Conservation (phyloP, 2,888 invertebrate species). For the Gastrophysa polygoni region DNA sequence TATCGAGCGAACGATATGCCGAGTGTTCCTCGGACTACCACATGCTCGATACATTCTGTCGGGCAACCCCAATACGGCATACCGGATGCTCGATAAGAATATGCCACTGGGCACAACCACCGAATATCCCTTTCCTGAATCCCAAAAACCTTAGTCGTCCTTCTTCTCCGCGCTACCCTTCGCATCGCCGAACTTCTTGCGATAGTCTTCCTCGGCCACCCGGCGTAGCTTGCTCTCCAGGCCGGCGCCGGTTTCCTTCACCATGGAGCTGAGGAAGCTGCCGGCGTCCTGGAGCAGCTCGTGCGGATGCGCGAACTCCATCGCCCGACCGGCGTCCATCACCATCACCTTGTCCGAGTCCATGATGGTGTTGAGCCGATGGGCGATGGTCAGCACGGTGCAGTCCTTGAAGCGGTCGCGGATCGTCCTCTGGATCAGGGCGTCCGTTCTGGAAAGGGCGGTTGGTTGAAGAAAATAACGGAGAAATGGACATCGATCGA, state of each 20-base stretch:
- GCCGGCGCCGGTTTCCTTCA: constrained; percentile 52
- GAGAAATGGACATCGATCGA: no score
- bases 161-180: not conserved
- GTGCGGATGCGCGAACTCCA: constrained; percentile 63
- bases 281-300: constrained; percentile 50
- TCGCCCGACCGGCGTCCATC: constrained; percentile 62
- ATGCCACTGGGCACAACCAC: no score
- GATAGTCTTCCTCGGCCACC: constrained; percentile 37
- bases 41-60: no score
- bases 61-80: no score
- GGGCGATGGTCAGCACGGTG: constrained; percentile 83
- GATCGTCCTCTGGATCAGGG: constrained; percentile 78
- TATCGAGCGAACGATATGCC: no score
- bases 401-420: constrained; percentile 74
- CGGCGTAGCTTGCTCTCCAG: constrained; percentile 43
- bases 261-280: constrained; percentile 51
- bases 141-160: not conserved
- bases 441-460: constrained; percentile 68
- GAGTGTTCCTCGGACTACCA: no score
- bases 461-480: not conserved
- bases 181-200: constrained; percentile 22
- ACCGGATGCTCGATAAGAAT: no score
- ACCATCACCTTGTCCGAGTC: constrained; percentile 77
- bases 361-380: constrained; percentile 83
- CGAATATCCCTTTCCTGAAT: no score